Base-by-base conservation (phyloP, 2,888 invertebrate genomes). In the Sinopyrophorus schimmeli region DNA sequence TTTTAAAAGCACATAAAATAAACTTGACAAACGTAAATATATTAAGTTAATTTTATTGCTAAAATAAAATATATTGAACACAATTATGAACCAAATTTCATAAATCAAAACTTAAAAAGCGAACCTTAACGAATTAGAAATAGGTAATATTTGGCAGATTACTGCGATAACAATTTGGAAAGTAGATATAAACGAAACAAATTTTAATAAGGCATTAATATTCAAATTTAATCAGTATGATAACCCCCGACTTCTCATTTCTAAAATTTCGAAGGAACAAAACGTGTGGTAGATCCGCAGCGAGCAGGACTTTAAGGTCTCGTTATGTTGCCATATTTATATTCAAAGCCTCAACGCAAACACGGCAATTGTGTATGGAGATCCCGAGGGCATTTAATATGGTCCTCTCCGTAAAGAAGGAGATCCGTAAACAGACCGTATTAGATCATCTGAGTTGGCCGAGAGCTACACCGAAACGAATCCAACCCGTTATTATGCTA, bases 351-450 rank as follows among this genome's bases (percentile, higher is more conserved):
- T 28, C 28, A 39, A 44, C 21, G 28, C 49, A 49, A 49, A 49
- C 49, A 48, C 41, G 30, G 42, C 48, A 49, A 44, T 44, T 44
- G 38, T 34, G 44, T 32, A 43, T 39, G 43, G 35, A 42, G 24
- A 30, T 43, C 32, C 43, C 38, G 20, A 15, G 49, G 43, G 42
- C 42, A 37, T 49, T 49, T 49, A 49, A 49, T 49, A 49, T 43
- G 43, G 49, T 43, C 49, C 32, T 43, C 32, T 35, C 21, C 31
- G 40, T 30, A 41, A 42, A 48, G 48, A 37, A 35, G 31, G 15
- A 46, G 48, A 35, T 48, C 35, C 37, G 48, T 48, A 48, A 41
- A 48, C 48, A 48, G 48, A 48, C 48, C 41, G 42, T 42, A 30
- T 42, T 48, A 42, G 48, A 48, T 48, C 37, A 48, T 41, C 48